Evolutionary conservation across 37 sponge, comb jelly and placozoan species (phyloP).

Genomic region (Eunapius fragilis): DNA sequence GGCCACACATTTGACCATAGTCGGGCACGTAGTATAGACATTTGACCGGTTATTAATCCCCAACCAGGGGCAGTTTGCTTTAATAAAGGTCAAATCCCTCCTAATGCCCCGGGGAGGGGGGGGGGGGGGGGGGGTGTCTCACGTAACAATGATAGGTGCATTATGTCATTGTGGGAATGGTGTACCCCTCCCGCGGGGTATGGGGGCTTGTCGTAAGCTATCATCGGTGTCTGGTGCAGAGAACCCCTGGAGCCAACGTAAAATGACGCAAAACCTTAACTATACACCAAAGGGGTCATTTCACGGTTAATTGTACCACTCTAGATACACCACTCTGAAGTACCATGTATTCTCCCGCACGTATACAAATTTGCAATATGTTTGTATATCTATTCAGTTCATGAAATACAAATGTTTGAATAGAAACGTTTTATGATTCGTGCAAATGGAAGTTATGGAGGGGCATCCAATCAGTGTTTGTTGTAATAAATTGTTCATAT

Average conservation of each 20-base stretch:
- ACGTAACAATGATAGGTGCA: no score
- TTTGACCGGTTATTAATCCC: no score
- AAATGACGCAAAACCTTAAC: background rate
- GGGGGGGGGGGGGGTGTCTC: no score
- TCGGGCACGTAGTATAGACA: no score
- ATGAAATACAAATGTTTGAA: background rate
- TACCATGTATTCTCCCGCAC: background rate
- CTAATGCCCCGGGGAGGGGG: no score
- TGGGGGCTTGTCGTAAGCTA: background rate
- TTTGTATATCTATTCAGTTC: background rate
- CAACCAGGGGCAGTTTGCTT: no score
- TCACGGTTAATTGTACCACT: background rate
- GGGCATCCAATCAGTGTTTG: background rate
- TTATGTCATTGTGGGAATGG: background rate
- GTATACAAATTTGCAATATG: background rate
- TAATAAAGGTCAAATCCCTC: no score
- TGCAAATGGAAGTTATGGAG: background rate
- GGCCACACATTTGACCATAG: no score
- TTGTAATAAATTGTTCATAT: background rate
- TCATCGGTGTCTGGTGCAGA: background rate
- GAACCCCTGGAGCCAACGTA: background rate
- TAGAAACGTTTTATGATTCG: background rate
- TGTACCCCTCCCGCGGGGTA: background rate
- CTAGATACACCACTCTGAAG: background rate
- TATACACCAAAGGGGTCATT: background rate